phyloP scores from a whole-genome alignment of 2,113 vertebrate species.

The Mormoops blainvillei region DNA sequence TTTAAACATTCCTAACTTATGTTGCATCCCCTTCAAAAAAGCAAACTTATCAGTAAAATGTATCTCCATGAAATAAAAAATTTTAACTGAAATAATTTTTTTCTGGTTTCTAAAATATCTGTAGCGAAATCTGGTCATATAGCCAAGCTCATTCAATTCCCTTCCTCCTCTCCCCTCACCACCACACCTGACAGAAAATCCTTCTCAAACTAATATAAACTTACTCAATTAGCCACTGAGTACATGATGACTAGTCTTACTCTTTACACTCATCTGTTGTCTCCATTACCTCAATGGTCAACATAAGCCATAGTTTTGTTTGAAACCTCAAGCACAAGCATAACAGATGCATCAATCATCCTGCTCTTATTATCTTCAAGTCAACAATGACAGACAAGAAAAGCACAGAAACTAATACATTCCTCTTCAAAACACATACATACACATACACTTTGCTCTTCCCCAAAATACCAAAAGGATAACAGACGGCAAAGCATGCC shows the following conservation, averaged over 20 bases:
- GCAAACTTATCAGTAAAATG: not conserved
- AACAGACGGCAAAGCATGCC: slow-evolving; percentile 46
- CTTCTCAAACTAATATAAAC: not conserved
- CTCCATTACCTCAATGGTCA: not conserved
- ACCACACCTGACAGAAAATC: not conserved
- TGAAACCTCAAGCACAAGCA: not conserved
- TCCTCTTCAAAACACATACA: slow-evolving; percentile 21
- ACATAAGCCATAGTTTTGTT: not conserved
- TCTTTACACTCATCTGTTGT: not conserved
- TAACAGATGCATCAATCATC: not conserved
- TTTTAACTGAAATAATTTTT: not conserved
- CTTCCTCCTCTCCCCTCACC: not conserved
- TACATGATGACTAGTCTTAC: not conserved
- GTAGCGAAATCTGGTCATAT: not conserved
- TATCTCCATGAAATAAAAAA: not conserved
- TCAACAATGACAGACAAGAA: not conserved
- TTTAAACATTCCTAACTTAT: not conserved
- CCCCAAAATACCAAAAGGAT: slow-evolving; percentile 34
- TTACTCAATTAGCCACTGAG: not conserved
- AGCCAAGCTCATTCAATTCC: not conserved
- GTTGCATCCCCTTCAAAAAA: not conserved
- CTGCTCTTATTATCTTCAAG: not conserved
- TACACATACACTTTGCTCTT: slow-evolving; percentile 25
- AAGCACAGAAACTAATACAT: not conserved
- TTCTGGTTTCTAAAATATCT: not conserved